Evolutionary conservation across 2,797 vertebrate species (phyloP), one percentile per base, ranked within the genome.

Genomic region (Muscicapa comitata): DNA sequence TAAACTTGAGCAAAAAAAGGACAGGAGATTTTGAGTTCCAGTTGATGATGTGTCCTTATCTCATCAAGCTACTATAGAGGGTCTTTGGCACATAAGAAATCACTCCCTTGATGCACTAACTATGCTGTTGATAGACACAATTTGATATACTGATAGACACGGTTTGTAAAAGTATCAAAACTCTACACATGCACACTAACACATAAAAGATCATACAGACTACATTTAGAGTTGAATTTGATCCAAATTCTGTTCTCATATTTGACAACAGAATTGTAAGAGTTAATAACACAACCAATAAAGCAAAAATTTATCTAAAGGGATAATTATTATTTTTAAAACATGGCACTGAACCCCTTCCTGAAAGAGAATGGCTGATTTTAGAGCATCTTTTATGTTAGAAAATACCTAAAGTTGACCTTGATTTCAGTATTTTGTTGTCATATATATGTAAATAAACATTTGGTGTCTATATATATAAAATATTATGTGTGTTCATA

Each of bases 1-100:
- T 50, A 84, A 80, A 77, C 31, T 87, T 80, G 84, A 92, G 83
- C 48, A 94, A 92, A 90, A 96, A 94, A 90, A 68, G n/a, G 28
- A 81, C 29, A 35, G 66, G 55, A 91, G 78, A 94, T 86, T 74
- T 38, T 87, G 62, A 89, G 76, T 93, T 93, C 78, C 95, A 85
- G 38, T 18, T 94, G 78, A 95, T 50, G 70, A 63, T 26, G 6
- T 74, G 77, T 61, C 96, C 86, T 94, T 94, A 88, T 40, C 71
- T 87, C 58, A 79, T 29, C 10, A 12, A 13, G 14, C 38, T 74
- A 63, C n/a, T 82, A 65, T 4, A 88, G 53, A 88, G 23, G 42
- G 45, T 63, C 72, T 72, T 73, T 71, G 48, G 57, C 29, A 48
- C 8, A n/a, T 42, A 68, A 86, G 65, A 84, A 94, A 88, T 48